These are phyloP conservation scores for Capitulum mitella DNA, from an alignment of 2,888 invertebrate genomes.

Conservation along the genomic window DNA sequence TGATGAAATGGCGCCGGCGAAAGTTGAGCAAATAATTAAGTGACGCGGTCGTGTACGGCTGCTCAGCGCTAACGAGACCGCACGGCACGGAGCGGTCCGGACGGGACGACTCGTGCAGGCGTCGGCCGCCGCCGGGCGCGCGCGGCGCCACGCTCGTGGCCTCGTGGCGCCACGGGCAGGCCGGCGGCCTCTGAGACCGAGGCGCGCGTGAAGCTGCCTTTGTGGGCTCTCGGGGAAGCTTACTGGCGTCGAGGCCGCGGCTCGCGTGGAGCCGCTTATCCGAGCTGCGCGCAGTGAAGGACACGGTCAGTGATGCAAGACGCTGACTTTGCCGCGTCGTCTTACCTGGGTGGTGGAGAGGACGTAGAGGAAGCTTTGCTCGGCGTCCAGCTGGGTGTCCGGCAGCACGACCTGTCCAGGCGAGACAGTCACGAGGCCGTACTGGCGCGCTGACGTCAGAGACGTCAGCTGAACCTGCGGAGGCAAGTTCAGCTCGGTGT, in stretches of 20 bases:
- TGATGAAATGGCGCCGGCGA: background rate
- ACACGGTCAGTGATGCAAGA: too few relatives aligned
- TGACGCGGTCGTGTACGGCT: background rate
- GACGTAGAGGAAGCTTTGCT: background rate
- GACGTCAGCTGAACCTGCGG: conserved; percentile 12
- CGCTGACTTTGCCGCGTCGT: too few relatives aligned
- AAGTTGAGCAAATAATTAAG: background rate
- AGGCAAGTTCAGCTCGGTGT: background rate
- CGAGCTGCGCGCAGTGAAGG: too few relatives aligned
- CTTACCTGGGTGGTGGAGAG: background rate
- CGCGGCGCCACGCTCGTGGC: too few relatives aligned
- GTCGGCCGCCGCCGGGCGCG: background rate
- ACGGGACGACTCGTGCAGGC: background rate
- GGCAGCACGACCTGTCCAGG: background rate
- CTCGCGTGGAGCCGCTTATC: too few relatives aligned
- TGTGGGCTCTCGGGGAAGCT: too few relatives aligned
- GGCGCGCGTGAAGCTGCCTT: too few relatives aligned
- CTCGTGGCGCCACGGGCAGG: too few relatives aligned
- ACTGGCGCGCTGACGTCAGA: background rate
- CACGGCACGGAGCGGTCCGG: background rate
- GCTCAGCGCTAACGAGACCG: background rate
- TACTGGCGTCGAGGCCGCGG: too few relatives aligned
- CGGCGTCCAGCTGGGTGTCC: background rate
- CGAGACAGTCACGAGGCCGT: background rate
- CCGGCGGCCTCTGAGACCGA: too few relatives aligned